Evolutionary conservation across 2,888 invertebrate genomes (phyloP).

Genomic region (Ochropleura plecta): DNA sequence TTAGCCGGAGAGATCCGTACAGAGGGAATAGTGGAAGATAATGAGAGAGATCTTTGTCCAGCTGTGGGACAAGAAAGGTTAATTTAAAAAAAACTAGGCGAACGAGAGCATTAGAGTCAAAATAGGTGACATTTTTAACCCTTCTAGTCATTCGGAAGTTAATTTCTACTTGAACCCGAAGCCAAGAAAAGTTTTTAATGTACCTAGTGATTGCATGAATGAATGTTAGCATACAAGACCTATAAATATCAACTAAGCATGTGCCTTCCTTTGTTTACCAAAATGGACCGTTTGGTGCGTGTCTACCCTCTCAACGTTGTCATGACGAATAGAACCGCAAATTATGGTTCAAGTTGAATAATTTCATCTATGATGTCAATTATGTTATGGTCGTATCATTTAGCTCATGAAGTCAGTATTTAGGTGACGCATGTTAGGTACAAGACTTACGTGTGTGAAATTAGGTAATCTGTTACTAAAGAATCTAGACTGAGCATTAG

Average conservation of each 20-base stretch:
- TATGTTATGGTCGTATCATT: background rate
- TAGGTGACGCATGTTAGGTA: background rate
- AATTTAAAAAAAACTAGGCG: background rate
- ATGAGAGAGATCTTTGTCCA: no score
- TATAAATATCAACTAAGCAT: background rate
- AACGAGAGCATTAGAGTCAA: background rate
- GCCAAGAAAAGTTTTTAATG: background rate
- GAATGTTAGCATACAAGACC: background rate
- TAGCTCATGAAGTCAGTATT: background rate
- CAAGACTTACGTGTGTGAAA: background rate
- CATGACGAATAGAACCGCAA: background rate
- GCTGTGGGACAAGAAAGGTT: no score
- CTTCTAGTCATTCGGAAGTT: background rate
- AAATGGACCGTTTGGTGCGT: background rate
- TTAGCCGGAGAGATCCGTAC: no score
- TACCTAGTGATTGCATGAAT: background rate
- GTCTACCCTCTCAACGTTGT: background rate
- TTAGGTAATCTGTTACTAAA: conserved; percentile 5
- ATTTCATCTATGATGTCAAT: background rate
- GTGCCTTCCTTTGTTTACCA: background rate
- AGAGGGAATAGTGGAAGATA: no score
- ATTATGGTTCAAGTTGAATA: background rate
- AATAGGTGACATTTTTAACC: background rate
- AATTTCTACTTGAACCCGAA: background rate
- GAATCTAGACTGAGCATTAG: background rate